These are phyloP conservation scores for Coluber constrictor DNA, from an alignment of 2,797 vertebrate species.

Conservation along the genomic window DNA sequence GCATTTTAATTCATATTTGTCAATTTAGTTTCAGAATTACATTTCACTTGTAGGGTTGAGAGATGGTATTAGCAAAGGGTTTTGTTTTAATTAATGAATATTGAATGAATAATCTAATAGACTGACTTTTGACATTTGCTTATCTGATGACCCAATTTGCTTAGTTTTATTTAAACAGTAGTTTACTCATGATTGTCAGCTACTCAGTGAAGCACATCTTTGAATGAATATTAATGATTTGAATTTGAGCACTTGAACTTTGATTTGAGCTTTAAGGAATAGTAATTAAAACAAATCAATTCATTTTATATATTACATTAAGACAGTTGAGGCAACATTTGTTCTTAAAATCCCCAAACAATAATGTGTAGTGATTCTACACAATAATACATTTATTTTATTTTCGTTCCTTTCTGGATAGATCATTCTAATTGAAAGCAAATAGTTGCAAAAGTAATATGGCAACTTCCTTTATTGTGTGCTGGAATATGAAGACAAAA, in stretches of 20 bases:
- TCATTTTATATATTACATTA: background rate
- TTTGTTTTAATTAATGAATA: conserved; percentile 20
- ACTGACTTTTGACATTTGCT: conserved; percentile 3
- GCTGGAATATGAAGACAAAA: background rate
- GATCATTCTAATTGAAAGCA: background rate
- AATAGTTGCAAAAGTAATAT: background rate
- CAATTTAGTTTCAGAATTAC: conserved; percentile 8
- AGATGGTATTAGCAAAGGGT: conserved; percentile 11
- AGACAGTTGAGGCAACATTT: conserved; percentile 1
- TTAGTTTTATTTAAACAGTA: conserved; percentile 7
- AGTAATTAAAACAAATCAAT: conserved; percentile 14
- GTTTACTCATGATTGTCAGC: conserved; percentile 9
- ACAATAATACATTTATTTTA: background rate
- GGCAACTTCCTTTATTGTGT: background rate
- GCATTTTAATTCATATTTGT: conserved; percentile 17
- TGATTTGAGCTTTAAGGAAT: conserved; percentile 4
- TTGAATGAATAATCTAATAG: conserved; percentile 20
- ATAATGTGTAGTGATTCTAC: background rate
- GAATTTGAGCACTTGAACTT: background rate
- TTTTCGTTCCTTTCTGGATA: background rate
- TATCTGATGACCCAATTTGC: conserved; percentile 12
- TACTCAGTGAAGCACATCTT: background rate
- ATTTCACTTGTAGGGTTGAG: background rate
- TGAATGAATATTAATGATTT: conserved; percentile 13
- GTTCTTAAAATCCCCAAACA: background rate